phyloP scores from a whole-genome alignment of 1,140 invertebrate genomes.

The Melitaea cinxia region DNA sequence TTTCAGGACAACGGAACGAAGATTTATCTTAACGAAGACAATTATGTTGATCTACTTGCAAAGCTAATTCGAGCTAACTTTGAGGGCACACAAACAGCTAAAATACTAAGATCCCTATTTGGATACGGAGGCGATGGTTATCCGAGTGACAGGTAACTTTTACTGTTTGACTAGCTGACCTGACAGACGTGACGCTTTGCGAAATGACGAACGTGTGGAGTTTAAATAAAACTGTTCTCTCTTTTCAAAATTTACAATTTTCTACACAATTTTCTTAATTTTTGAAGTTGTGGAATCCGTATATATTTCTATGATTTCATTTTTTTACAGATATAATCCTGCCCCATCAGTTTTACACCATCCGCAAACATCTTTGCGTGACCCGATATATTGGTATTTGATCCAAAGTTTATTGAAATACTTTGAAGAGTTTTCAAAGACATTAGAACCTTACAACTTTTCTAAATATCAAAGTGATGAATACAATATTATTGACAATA shows the following conservation, averaged over 20 bases:
- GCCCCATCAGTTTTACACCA: slow-evolving; percentile 81
- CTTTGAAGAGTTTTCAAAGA: slow-evolving; percentile 81
- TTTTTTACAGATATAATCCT: slow-evolving; percentile 67
- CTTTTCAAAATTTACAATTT: background rate
- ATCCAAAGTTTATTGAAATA: slow-evolving; percentile 83
- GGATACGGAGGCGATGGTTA: slow-evolving; percentile 60
- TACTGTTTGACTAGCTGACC: no score
- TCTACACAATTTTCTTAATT: background rate
- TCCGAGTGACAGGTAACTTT: slow-evolving; percentile 50
- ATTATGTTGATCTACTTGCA: slow-evolving; percentile 57
- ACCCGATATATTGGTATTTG: slow-evolving; percentile 85
- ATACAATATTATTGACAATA: slow-evolving; percentile 78
- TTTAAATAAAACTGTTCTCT: no score
- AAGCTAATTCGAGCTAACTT: slow-evolving; percentile 66
- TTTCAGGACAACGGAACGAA: slow-evolving; percentile 60
- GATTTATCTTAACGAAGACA: slow-evolving; percentile 57
- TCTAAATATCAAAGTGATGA: slow-evolving; percentile 80
- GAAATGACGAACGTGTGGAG: no score
- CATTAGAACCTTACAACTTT: slow-evolving; percentile 83
- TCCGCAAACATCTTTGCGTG: slow-evolving; percentile 83
- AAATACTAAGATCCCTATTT: slow-evolving; percentile 60
- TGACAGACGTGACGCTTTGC: no score
- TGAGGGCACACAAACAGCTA: slow-evolving; percentile 56
- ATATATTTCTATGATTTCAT: slow-evolving; percentile 16
- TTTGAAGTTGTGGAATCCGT: no score